Base-by-base conservation (phyloP, 2,797 vertebrate species). In the Fistularia commersonii region DNA sequence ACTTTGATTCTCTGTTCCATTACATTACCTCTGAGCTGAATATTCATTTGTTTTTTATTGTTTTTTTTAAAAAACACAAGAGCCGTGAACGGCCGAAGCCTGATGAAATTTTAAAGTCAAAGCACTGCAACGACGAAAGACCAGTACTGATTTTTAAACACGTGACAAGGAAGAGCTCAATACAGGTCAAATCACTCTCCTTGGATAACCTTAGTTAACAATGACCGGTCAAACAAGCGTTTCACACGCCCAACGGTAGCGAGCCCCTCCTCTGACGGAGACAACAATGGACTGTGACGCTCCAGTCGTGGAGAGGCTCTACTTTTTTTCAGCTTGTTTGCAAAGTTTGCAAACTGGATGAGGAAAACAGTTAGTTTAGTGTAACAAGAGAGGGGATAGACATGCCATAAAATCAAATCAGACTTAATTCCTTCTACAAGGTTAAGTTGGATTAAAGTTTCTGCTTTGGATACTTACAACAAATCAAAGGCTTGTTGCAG, bases 401-500 rank as follows among this genome's bases (percentile, higher is more conserved):
- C 11, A 15, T 45, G 5, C 10, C 15, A 61, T 57, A 3, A 41
- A 57, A 31, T 8, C 12, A 45, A 62, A 72, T 54, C 31, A 54
- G 46, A 45, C 49, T 39, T 48, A 71, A 75, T 2, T 23, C 23
- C 23, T 54, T 60, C 57, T 48, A 8, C 3, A 38, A 35, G 40
- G 10, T 40, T 23, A 49, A 51, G 46, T 15, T 48, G 51, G 42
- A 49, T 60, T 45, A 60, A 47, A 34, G 58, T 47, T 37, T 9
- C 32, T 54, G 44, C 57, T 56, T 48, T 45, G 7, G 48, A 51
- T 45, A 23, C 23, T 23, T 41, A 15, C 32, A 57, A 57, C 54
- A 69, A 44, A 49, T 54, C 54, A 48, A 32, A 52, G 32, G 51
- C 36, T 60, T 59, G 58, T 53, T 63, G 43, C 43, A 43, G 34